Evolutionary conservation across 2,797 vertebrate species (phyloP).

Genomic region (Gallirallus australis): DNA sequence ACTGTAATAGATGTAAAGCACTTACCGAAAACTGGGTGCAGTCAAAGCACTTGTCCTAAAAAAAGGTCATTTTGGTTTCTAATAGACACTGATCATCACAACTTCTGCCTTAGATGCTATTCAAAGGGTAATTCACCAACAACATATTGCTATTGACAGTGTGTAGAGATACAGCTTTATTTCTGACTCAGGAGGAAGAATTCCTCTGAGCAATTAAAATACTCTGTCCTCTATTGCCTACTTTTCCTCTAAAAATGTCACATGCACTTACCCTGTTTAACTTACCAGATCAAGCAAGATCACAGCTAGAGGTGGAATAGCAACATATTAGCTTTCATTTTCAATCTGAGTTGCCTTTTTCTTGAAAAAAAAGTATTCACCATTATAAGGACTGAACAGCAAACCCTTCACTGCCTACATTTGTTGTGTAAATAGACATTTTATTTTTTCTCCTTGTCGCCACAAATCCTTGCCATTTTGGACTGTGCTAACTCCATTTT

Average conservation of each 20-base stretch:
- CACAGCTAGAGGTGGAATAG: not conserved
- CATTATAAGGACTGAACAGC: not conserved
- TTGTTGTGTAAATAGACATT: conserved; percentile 40
- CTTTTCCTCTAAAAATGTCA: conserved; percentile 40
- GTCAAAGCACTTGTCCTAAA: conserved; percentile 8
- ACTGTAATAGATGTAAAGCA: not conserved
- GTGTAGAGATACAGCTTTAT: not conserved
- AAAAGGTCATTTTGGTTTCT: conserved; percentile 21
- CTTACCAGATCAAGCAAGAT: not conserved
- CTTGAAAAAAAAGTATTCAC: not conserved
- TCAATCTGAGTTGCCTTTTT: conserved; percentile 25
- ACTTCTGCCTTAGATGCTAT: not conserved
- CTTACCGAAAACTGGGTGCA: not conserved
- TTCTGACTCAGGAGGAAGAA: conserved; percentile 31
- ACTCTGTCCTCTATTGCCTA: conserved; percentile 15
- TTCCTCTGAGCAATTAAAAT: conserved; percentile 56
- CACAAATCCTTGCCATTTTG: conserved; percentile 35
- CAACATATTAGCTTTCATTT: conserved; percentile 9
- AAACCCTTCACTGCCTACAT: conserved; percentile 10
- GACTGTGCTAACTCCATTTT: conserved; percentile 39
- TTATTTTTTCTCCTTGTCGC: conserved; percentile 29
- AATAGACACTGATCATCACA: not conserved
- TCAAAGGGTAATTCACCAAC: conserved; percentile 27
- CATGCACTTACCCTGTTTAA: conserved; percentile 1
- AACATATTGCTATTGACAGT: conserved; percentile 32